Percentiles rank a stretch among this genome's conserved stretches.
Conservation (phyloP, 2,888 invertebrate species). For the Andrena bucephala region DNA sequence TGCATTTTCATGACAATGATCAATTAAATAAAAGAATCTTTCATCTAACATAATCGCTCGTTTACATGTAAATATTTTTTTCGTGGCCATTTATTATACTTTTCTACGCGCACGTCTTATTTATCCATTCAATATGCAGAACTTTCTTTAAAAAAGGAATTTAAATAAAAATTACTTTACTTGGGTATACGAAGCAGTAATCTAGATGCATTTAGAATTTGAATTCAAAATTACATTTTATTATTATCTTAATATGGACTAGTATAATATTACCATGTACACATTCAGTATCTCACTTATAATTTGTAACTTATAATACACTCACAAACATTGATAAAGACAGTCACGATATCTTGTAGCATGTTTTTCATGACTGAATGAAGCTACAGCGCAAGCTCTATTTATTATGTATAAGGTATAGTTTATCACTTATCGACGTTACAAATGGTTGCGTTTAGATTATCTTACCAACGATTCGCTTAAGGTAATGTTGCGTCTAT, state of each 20-base stretch:
- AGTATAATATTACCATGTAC: slow-evolving; percentile 85
- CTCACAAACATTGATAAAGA: slow-evolving; percentile 85
- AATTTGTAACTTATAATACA: slow-evolving; percentile 84
- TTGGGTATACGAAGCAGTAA: slow-evolving; percentile 8
- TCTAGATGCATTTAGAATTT: slow-evolving; percentile 61
- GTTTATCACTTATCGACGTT: slow-evolving; percentile 72
- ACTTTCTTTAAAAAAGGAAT: not conserved
- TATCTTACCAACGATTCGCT: slow-evolving; percentile 62
- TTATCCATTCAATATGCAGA: no score
- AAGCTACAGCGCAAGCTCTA: slow-evolving; percentile 84
- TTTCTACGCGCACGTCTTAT: no score
- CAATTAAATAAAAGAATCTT: no score
- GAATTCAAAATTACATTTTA: slow-evolving; percentile 85
- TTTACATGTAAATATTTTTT: no score
- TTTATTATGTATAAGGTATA: slow-evolving; percentile 78
- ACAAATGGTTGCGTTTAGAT: slow-evolving; percentile 67
- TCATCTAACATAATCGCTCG: no score
- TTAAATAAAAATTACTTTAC: not conserved
- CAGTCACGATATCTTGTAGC: slow-evolving; percentile 83
- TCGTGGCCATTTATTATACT: no score
- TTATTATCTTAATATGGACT: slow-evolving; percentile 85
- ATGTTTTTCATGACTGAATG: slow-evolving; percentile 79
- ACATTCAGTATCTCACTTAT: slow-evolving; percentile 85
- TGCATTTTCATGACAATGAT: no score
- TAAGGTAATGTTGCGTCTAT: slow-evolving; percentile 55